phyloP scores from a whole-genome alignment of 2,797 vertebrate genomes.

The Chelonia mydas region DNA sequence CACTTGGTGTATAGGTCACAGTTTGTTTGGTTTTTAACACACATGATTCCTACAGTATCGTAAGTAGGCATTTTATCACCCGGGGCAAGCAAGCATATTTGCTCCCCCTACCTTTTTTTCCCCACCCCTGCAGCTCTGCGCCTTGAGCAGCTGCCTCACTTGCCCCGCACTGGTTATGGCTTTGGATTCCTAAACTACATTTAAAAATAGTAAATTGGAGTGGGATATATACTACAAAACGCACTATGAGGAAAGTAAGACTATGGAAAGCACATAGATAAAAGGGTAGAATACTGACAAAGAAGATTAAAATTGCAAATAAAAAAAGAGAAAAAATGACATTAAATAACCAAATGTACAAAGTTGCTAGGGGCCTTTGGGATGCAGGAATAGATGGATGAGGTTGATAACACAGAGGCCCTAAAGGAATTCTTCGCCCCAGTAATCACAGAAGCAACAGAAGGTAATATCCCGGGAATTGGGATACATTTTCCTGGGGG shows the following conservation, averaged over 20 bases:
- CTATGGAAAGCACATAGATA: slow-evolving; percentile 22
- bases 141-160: background rate
- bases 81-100: no score
- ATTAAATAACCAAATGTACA: background rate
- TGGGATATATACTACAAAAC: slow-evolving; percentile 41
- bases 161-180: background rate
- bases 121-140: background rate
- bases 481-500: slow-evolving; percentile 62
- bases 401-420: slow-evolving; percentile 55
- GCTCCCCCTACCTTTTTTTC: background rate
- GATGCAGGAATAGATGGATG: slow-evolving; percentile 54
- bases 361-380: background rate
- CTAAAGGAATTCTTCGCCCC: slow-evolving; percentile 63
- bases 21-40: background rate
- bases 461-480: slow-evolving; percentile 64
- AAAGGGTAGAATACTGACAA: slow-evolving; percentile 50
- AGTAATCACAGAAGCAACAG: slow-evolving; percentile 69
- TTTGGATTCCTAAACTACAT: slow-evolving; percentile 4
- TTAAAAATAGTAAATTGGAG: slow-evolving; percentile 59
- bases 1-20: background rate
- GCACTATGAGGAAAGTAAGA: slow-evolving; percentile 4
- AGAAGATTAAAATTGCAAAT: background rate
- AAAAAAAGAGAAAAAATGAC: background rate
- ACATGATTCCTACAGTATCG: background rate
- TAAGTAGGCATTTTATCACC: background rate